Percentiles rank a stretch among this genome's conserved stretches.
Evolutionary conservation across 2,888 invertebrate genomes (phyloP).

Genomic region (Eupithecia tripunctaria): DNA sequence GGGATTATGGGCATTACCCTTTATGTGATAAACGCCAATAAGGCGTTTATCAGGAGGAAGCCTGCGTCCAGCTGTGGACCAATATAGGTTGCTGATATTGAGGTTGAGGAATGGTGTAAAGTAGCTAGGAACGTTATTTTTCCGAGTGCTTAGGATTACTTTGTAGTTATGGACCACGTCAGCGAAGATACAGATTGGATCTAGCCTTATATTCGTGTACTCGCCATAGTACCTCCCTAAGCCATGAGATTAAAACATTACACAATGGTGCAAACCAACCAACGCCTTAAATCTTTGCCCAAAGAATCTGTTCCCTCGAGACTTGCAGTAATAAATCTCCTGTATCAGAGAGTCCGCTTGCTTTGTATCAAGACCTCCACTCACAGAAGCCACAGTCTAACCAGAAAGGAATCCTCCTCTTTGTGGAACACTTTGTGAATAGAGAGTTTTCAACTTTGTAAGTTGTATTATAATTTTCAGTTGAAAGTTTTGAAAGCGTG

Average conservation of each 20-base stretch:
- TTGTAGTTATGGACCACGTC: too few relatives aligned
- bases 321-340: slow-evolving; percentile 72
- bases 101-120: too few relatives aligned
- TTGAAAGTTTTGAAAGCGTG: slow-evolving; percentile 17
- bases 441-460: slow-evolving; percentile 22
- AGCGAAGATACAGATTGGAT: too few relatives aligned
- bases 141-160: too few relatives aligned
- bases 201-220: neutral
- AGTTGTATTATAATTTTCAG: slow-evolving; percentile 14
- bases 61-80: too few relatives aligned
- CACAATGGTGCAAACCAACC: slow-evolving; percentile 47
- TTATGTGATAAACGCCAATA: too few relatives aligned
- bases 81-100: too few relatives aligned
- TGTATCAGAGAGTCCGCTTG: slow-evolving; percentile 65
- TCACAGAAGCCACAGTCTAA: slow-evolving; percentile 42
- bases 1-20: too few relatives aligned
- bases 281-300: slow-evolving; percentile 56
- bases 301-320: slow-evolving; percentile 68
- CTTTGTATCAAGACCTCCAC: slow-evolving; percentile 70
- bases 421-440: slow-evolving; percentile 27
- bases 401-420: slow-evolving; percentile 26
- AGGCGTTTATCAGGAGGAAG: too few relatives aligned
- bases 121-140: too few relatives aligned
- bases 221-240: neutral
- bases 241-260: slow-evolving; percentile 15